Base-by-base conservation (phyloP, 2,797 vertebrate genomes). In the Oceanodroma leucorhoa region DNA sequence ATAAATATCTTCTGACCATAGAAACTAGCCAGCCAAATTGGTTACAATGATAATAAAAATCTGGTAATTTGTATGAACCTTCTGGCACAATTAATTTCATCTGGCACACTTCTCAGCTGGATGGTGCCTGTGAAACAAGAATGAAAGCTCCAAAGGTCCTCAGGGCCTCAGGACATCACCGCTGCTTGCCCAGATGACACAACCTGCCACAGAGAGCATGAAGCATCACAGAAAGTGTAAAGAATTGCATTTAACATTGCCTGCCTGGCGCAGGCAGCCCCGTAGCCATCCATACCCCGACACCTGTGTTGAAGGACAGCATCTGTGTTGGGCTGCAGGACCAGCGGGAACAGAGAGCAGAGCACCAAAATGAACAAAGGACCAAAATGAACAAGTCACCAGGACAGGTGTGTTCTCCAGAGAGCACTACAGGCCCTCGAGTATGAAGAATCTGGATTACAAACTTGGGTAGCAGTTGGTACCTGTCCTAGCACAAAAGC, bases 201-300 rank as follows among this genome's bases (percentile, higher is more conserved):
- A 78, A 45, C 15, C 62, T 51, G 66, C 14, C 19, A 23, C 15
- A 27, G 43, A 54, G 32, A 66, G 11, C 0, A 0, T 9, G 17
- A 41, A 40, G 54, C 2, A 6, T 30, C 54, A 62, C 7, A 19
- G 61, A 34, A 50, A 87, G 16, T 0, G 0, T 8, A 23, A 54
- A 57, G 19, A 21, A 12, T 5, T 0, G 17, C 32, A 5, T n/a
- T 54, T n/a, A 17, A 11, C n/a, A 6, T 20, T 14, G 12, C 38
- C n/a, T 75, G 61, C 50, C 67, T 50, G 41, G 18, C 5, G 8
- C 29, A 66, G 60, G 51, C 32, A 89, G 41, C 32, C 50, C 26
- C 2, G 2, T 30, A 11, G 55, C 46, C 77, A 80, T 58, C 36
- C 2, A 3, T 36, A 64, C n/a, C 67, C 34, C 2, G 1, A 30